Evolutionary conservation across 1,140 invertebrate species (phyloP), one percentile per base, ranked within the genome.

Genomic region (Heliothis virescens): DNA sequence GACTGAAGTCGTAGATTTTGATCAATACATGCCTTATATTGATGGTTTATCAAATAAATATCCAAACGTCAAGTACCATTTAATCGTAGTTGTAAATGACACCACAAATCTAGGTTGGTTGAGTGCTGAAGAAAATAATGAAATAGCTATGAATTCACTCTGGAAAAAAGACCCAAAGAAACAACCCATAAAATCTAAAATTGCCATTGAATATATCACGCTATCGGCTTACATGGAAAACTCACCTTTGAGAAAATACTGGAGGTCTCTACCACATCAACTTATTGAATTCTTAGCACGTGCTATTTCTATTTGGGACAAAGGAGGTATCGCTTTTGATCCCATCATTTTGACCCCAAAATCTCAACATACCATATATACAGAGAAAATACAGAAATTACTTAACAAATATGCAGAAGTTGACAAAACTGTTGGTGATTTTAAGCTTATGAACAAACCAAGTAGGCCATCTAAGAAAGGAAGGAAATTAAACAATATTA

Each of bases 291-390:
- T 94, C 87, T 84, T 94, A 47, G 77, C 87, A 34, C 84, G 91
- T 69, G 86, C 89, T 72, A 47, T 92, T 59, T 87, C 92, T 18
- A 88, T 94, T 76, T 94, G 92, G 93, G 88, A 94, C 52, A 92
- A 89, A 82, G 92, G 93, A 52, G 93, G 93, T 3, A 86, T 94
- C 71, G 87, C 88, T 18, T 88, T 94, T 34, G 87, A 92, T 81
- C 91, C 93, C 47, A 53, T 81, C 34, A 84, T 94, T 73, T 82
- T 94, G 29, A 90, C 83, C 15, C 87, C 89, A 41, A 82, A 84
- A 74, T 80, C 85, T 41, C 86, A 85, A 3, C 80, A 88, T 72
- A 29, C 78, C 41, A 47, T 82, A 47, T 92, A 92, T 74, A 84
- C 88, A 13, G 86, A 92, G 74, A 92, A 91, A 79, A 29, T 94